These are phyloP conservation scores for Hirtodrosophila cameraria DNA, from an alignment of 2,888 invertebrate species.

Conservation along the genomic window DNA sequence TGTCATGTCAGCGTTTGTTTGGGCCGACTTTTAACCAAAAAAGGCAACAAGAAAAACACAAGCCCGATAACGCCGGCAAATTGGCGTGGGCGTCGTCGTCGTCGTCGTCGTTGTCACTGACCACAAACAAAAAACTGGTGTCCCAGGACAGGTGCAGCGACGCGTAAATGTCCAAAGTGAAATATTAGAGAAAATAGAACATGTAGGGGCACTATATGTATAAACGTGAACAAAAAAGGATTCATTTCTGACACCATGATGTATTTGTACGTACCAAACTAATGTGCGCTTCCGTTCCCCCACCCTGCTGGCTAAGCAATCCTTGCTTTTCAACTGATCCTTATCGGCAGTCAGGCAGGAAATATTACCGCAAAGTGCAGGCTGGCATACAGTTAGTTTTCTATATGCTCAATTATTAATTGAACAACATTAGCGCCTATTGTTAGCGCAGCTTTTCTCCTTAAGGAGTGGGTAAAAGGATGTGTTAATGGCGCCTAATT, in stretches of 20 bases:
- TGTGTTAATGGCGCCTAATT: conserved; percentile 71
- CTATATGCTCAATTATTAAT: conserved; percentile 62
- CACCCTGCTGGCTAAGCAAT: conserved; percentile 38
- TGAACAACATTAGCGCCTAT: conserved; percentile 72
- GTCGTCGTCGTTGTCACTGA: conserved; percentile 59
- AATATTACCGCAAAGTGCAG: conserved; percentile 69
- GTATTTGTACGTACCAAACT: conserved; percentile 58
- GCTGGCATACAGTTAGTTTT: conserved; percentile 2
- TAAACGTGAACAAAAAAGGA: conserved; percentile 63
- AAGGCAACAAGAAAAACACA: conserved; percentile 21
- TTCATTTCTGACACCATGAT: conserved; percentile 73
- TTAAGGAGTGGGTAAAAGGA: conserved; percentile 35
- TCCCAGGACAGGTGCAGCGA: conserved; percentile 58
- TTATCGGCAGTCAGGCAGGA: conserved; percentile 66
- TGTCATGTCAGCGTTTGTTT: conserved; percentile 82
- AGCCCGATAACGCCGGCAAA: conserved; percentile 66
- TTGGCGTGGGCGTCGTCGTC: conserved; percentile 72
- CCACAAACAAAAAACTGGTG: conserved; percentile 21
- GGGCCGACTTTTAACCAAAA: conserved; percentile 68
- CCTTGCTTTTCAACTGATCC: conserved; percentile 68
- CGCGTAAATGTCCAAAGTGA: conserved; percentile 57
- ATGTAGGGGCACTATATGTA: conserved; percentile 2
- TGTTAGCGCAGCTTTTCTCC: conserved; percentile 41
- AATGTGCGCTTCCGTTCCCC: conserved; percentile 61
- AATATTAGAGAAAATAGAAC: conserved; percentile 32